Base-by-base conservation (phyloP, 2,797 vertebrate genomes). In the Oryzias sinensis region DNA sequence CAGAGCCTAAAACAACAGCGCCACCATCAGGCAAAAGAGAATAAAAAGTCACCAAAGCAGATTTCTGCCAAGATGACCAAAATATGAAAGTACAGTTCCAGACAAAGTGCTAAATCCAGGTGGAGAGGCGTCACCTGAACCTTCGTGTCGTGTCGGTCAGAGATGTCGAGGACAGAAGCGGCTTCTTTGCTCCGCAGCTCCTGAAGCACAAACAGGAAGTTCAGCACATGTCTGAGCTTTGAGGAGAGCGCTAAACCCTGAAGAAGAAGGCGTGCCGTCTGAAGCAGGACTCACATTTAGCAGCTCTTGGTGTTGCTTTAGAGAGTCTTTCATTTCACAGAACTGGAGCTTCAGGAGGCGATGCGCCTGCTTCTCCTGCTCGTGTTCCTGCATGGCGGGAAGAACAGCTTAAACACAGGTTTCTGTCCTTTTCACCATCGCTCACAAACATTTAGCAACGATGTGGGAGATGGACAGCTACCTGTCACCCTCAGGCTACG, bases 131-230 rank as follows among this genome's bases (percentile, higher is more conserved):
- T 44, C 99, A 99, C 97, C 96, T 93, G 95, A 79, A 98, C 98
- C 91, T 98, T 98, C 25, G 97, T 98, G 86, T 99, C 97, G 87
- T 97, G 95, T 53, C 99, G 94, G 80, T 98, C 96, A 65, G 94
- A 91, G 65, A 98, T 91, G 81, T 98, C 97, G 87, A 94, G 94
- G 89, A 89, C 74, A 91, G 88, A 94, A 85, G 83, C 87, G 33
- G 94, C 95, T 82, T 97, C 94, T 82, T 96, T 97, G 84, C 95
- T 75, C 47, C 92, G 92, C 76, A 98, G 95, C 87, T 98, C 96
- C 97, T 98, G 49, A 49, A n/a, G 62, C 51, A 14, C 56, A 15
- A 45, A 54, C 33, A 53, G 62, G 33, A 53, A 45, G 58, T 27
- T 41, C 37, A 17, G 64, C 52, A 53, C 20, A 53, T 50, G 27